Conservation (phyloP, 2,113 vertebrate genomes). For the Cyrtonyx montezumae region DNA sequence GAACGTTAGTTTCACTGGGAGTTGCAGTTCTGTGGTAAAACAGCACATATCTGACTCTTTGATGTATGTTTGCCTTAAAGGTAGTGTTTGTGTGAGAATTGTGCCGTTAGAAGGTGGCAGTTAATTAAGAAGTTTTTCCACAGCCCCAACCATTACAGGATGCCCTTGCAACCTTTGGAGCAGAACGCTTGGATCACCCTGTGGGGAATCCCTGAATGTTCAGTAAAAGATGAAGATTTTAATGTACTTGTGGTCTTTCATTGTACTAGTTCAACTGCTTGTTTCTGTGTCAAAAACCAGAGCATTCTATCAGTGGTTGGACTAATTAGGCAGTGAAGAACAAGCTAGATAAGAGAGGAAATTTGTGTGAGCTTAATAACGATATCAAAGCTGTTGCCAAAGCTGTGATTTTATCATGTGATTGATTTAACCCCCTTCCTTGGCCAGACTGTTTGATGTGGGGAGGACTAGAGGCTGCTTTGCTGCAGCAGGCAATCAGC, state of each 20-base stretch:
- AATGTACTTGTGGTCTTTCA: not conserved
- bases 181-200: slow-evolving; percentile 5
- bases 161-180: slow-evolving; percentile 34
- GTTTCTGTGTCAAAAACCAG: not conserved
- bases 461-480: not conserved
- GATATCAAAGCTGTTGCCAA: slow-evolving; percentile 54
- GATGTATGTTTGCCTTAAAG: slow-evolving; percentile 60
- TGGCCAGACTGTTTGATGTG: not conserved
- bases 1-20: not conserved
- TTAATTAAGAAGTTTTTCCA: slow-evolving; percentile 57
- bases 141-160: slow-evolving; percentile 19
- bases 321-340: slow-evolving; percentile 61
- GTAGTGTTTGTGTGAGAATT: slow-evolving; percentile 57
- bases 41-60: slow-evolving; percentile 37
- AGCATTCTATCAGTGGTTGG: not conserved
- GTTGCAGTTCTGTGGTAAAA: not conserved
- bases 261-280: slow-evolving; percentile 48
- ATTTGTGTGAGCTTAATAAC: slow-evolving; percentile 56
- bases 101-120: slow-evolving; percentile 36
- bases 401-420: slow-evolving; percentile 10
- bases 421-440: not conserved
- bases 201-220: slow-evolving; percentile 46
- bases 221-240: slow-evolving; percentile 14
- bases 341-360: slow-evolving; percentile 52
- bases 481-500: not conserved